These are phyloP conservation scores for Cuculus canorus DNA, from an alignment of 2,797 vertebrate genomes.

Conservation along the genomic window DNA sequence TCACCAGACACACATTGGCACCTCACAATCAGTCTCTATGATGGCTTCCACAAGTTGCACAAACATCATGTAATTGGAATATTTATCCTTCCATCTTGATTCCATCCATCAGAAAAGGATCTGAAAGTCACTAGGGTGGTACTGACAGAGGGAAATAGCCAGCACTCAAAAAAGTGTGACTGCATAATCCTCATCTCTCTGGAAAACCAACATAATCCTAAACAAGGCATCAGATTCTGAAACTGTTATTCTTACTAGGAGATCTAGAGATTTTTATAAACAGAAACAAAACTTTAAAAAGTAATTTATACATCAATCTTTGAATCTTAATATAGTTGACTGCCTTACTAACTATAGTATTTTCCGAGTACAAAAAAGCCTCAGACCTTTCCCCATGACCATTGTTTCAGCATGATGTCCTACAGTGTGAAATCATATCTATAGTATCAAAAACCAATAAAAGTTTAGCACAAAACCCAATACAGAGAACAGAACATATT, in stretches of 20 bases:
- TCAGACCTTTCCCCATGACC: not conserved
- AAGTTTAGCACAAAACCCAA: not conserved
- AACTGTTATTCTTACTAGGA: not conserved
- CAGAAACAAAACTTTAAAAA: not conserved
- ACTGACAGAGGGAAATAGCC: not conserved
- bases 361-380: not conserved
- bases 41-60: not conserved
- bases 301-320: accelerated
- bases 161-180: not conserved
- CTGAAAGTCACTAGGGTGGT: not conserved
- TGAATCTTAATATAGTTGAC: not conserved
- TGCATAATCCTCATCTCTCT: not conserved
- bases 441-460: not conserved
- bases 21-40: not conserved
- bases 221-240: not conserved
- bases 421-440: not conserved
- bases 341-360: not conserved
- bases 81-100: not conserved
- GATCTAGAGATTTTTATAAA: not conserved
- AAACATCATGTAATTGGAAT: not conserved
- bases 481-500: accelerated
- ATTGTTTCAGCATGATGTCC: not conserved
- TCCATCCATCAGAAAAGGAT: not conserved
- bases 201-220: not conserved
- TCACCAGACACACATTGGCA: accelerated